phyloP scores from a whole-genome alignment of 1,140 invertebrate genomes.

The Cotesia glomerata region DNA sequence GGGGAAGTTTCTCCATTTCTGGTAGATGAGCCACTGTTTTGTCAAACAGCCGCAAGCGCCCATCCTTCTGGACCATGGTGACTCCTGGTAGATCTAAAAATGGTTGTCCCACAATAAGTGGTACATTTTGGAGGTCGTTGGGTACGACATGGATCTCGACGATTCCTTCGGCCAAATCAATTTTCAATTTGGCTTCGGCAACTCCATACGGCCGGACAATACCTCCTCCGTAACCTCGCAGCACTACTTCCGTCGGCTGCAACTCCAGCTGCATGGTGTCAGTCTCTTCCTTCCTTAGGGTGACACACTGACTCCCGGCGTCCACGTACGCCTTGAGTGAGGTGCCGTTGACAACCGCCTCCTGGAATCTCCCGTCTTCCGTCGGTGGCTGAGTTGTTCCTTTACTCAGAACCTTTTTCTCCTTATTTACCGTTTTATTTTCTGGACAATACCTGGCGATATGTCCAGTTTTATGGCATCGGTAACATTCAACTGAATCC shows the following conservation, averaged over 20 bases:
- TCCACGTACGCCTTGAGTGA: slow-evolving; percentile 23
- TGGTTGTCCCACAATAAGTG: slow-evolving; percentile 35
- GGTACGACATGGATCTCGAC: slow-evolving; percentile 31
- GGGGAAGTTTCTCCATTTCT: slow-evolving; percentile 29
- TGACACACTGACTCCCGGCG: slow-evolving; percentile 23
- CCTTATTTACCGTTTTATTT: slow-evolving; percentile 3
- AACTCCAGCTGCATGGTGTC: slow-evolving; percentile 18
- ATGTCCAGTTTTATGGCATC: slow-evolving; percentile 18
- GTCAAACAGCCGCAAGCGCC: slow-evolving; percentile 28
- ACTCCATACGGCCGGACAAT: slow-evolving; percentile 10
- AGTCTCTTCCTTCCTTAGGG: slow-evolving; percentile 22
- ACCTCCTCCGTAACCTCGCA: slow-evolving; percentile 28
- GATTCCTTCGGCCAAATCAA: slow-evolving; percentile 26
- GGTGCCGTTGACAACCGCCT: slow-evolving; percentile 20
- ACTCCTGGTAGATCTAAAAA: slow-evolving; percentile 31
- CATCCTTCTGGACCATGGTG: slow-evolving; percentile 20
- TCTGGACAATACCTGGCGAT: slow-evolving; percentile 7
- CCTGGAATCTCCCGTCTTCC: slow-evolving; percentile 4
- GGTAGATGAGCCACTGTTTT: slow-evolving; percentile 14
- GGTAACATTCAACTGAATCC: neutral
- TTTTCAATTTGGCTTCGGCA: slow-evolving; percentile 16
- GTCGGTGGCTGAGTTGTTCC: neutral
- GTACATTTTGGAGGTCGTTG: slow-evolving; percentile 29
- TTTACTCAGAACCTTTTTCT: slow-evolving; percentile 20
- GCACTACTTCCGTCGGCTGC: slow-evolving; percentile 17